These are phyloP conservation scores for Rousettus madagascariensis DNA, from an alignment of 2,797 vertebrate species.

Conservation along the genomic window DNA sequence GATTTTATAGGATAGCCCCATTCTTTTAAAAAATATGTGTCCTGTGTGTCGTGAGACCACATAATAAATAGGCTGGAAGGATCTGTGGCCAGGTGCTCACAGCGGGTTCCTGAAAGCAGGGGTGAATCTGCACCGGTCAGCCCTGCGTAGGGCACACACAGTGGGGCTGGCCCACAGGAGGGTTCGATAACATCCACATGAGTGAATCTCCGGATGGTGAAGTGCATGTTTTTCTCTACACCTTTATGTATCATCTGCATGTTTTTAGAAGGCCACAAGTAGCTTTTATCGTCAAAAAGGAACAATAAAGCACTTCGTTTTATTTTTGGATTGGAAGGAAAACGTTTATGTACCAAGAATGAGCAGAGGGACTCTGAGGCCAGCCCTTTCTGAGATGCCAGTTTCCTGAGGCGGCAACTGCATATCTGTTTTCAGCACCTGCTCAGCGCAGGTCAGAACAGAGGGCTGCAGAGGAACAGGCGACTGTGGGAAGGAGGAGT, in stretches of 20 bases:
- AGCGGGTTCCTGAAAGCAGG: not conserved
- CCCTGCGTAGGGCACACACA: too few species aligned
- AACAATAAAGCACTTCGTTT: not conserved
- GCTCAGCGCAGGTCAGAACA: fast-evolving
- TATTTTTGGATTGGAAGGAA: not conserved
- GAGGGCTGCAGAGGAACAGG: not conserved
- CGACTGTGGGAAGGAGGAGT: fast-evolving
- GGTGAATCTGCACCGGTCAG: not conserved
- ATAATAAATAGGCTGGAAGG: not conserved
- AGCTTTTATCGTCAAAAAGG: not conserved
- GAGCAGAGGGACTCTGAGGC: not conserved
- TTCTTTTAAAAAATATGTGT: not conserved
- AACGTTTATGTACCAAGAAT: not conserved
- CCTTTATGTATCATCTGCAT: not conserved
- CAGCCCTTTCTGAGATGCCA: not conserved
- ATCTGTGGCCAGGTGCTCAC: fast-evolving
- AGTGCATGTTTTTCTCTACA: not conserved
- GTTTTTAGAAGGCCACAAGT: not conserved
- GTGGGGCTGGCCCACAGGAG: fast-evolving
- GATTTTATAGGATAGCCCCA: not conserved
- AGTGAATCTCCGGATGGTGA: fast-evolving
- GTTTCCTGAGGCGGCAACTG: not conserved
- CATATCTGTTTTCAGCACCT: not conserved
- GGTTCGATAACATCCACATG: fast-evolving
- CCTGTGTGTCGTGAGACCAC: not conserved